Base-by-base conservation (phyloP, 2,888 invertebrate genomes). In the Microplitis deprimator region DNA sequence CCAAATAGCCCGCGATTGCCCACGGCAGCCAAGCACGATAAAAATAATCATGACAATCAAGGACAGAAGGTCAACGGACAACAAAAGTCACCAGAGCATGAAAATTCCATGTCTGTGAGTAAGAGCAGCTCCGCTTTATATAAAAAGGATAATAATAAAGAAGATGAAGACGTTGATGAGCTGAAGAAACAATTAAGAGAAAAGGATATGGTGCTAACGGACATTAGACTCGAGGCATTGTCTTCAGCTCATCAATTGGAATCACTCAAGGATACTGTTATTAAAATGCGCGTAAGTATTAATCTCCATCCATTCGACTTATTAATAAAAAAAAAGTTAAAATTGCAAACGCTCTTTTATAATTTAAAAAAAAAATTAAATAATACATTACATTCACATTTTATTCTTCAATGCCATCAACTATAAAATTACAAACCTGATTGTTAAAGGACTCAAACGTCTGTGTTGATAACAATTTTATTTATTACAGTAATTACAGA, bases 191-290 rank as follows among this genome's bases (percentile, higher is more conserved):
- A 98, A 88, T 91, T 99, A 71, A 92, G 98, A 60, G 98, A 99
- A 87, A 98, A 98, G 90, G 99, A 99, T 90, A 93, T 97, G 87
- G 97, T 97, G 79, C 92, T 99, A 81, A 98, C 98, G 1, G 99
- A 99, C 89, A 98, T 98, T 79, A 92, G 98, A 81, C 92, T 99
- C 81, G 99, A 99, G 90, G 98, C 99, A 6, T 91, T 99, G 50
- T 97, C 97, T 83, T 98, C 98, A 0, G 98, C 98, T 4, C 98
- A 98, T 90, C 98, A 99, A 90, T 92, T 99, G 75, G 98, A 99
- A 90, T 97, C 96, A 83, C 92, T 99, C 20, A 96, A 97, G 89
- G 99, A 99, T 88, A 97, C 98, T 72, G 97, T 99, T 87, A 97
- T 96, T 90, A 97, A 97, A 91, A 97, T 99, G 97, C 95, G 97